Percentiles rank a stretch among this genome's conserved stretches.
Conservation (phyloP, 2,888 invertebrate species). For the Kryphioiulus occultus region DNA sequence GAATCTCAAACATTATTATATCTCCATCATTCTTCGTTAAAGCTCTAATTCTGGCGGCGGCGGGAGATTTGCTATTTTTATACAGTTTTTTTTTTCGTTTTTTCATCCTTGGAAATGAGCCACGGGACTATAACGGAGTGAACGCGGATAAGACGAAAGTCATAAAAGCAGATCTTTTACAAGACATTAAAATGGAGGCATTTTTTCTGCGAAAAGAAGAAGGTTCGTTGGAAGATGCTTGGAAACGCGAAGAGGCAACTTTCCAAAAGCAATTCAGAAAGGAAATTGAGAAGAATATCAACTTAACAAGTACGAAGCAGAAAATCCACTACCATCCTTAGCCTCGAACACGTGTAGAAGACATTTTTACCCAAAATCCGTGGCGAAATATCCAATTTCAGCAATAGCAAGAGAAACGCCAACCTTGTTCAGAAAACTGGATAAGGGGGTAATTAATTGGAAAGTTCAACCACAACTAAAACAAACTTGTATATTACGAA, state of each 20-base stretch:
- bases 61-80: not conserved
- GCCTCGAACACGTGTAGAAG: too few species aligned
- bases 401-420: too few species aligned
- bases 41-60: not conserved
- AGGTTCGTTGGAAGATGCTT: not conserved
- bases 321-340: not conserved
- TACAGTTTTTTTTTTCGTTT: not conserved
- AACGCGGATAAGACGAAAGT: not conserved
- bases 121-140: constrained; percentile 5
- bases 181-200: constrained; percentile 7
- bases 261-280: constrained; percentile 13
- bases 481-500: too few species aligned
- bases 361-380: too few species aligned
- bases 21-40: not conserved
- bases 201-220: not conserved
- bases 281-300: not conserved
- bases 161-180: constrained; percentile 39
- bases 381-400: not conserved
- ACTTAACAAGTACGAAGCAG: not conserved
- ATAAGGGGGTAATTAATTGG: too few species aligned
- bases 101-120: not conserved
- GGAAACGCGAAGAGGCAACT: not conserved
- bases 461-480: too few species aligned
- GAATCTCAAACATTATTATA: not conserved
- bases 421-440: too few species aligned